Percentiles rank a stretch among this genome's conserved stretches.
Conservation (phyloP, 2,888 invertebrate species). For the Torymus auratus region DNA sequence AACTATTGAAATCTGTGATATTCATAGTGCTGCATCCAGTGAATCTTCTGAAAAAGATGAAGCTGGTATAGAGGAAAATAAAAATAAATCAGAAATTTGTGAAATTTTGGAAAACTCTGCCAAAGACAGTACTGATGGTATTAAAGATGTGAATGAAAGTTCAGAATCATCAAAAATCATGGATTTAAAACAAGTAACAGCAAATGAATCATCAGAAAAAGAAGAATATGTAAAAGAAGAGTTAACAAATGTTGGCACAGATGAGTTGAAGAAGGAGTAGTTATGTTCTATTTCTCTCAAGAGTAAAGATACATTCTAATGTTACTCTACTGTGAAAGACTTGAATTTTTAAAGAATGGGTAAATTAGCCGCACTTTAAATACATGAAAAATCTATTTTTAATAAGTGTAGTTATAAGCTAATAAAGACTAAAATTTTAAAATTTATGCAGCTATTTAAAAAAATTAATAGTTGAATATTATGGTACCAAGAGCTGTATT, state of each 20-base stretch:
- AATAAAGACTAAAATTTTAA: conserved; percentile 49
- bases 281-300: conserved; percentile 14
- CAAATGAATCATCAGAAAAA: conserved; percentile 14
- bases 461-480: conserved; percentile 38
- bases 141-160: conserved; percentile 18
- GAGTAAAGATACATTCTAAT: conserved; percentile 25
- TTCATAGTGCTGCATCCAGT: conserved; percentile 42
- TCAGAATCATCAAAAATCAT: conserved; percentile 12
- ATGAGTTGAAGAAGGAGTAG: conserved; percentile 36
- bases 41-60: conserved; percentile 22
- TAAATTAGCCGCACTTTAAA: conserved; percentile 40
- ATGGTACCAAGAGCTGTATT: conserved; percentile 48
- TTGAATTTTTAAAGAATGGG: conserved; percentile 51
- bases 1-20: conserved; percentile 49
- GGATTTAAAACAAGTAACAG: neutral
- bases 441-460: conserved; percentile 44
- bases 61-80: conserved; percentile 1
- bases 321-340: conserved; percentile 49
- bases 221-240: conserved; percentile 26
- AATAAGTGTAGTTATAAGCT: conserved; percentile 39
- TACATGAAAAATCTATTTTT: conserved; percentile 57
- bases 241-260: conserved; percentile 17
- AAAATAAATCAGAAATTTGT: conserved; percentile 25
- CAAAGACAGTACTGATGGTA: conserved; percentile 42
- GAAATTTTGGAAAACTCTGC: conserved; percentile 31